Base-by-base conservation (phyloP, 2,113 vertebrate genomes). In the Aegypius monachus region DNA sequence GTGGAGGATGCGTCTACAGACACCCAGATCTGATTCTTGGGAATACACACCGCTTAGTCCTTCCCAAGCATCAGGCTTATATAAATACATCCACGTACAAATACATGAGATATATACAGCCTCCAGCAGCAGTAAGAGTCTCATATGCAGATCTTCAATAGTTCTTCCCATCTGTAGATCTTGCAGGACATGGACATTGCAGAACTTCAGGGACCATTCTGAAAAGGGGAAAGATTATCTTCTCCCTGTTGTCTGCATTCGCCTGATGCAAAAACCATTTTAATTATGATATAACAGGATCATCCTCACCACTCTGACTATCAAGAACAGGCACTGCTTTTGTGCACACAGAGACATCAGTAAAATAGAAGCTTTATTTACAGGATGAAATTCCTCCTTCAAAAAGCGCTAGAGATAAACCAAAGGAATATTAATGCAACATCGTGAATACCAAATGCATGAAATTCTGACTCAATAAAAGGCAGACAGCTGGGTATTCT, bases 381-480 rank as follows among this genome's bases (percentile, higher is more conserved):
- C 59, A 66, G 63, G 40, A 56, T 22, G 47, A 92, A 95, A 96
- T 81, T 80, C 59, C 75, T 93, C 40, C 73, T 92, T 81, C 63
- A 58, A 90, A 94, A 91, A 93, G 65, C 13, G 25, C 63, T 23
- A 73, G 75, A 95, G 66, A 88, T 62, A 77, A 97, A 93, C 68
- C 62, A 66, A 68, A 67, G 29, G 94, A 92, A 88, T 95, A 95
- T 88, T 71, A 82, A 96, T 77, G 79, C 47, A 68, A 83, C 45
- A 31, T 6, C 1, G 0, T 72, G 91, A 95, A 89, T 34, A 82
- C 21, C 47, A 71, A 95, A 81, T 10, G 67, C 84, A 86, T 66
- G 77, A 94, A 95, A 96, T 95, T 94, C 80, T 58, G 40, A 95
- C 63, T 92, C 92, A 94, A 75, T 83, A 86, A 95, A 90, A 96